Percentiles rank a stretch among this genome's conserved stretches.
These are phyloP conservation scores for Tachysurus fulvidraco DNA, from an alignment of 2,113 vertebrate species.

Conservation along the genomic window DNA sequence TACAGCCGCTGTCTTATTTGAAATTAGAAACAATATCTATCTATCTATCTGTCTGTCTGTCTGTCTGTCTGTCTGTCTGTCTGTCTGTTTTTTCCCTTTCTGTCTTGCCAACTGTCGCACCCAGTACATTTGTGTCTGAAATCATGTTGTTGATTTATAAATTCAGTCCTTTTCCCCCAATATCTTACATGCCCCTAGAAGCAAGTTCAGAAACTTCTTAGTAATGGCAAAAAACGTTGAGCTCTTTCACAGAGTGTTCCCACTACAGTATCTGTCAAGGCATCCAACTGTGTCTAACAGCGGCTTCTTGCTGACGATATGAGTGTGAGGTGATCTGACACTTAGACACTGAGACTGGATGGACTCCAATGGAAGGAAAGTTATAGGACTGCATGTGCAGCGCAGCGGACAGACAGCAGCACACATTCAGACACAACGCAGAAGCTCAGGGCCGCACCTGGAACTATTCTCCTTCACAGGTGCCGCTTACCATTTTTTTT, in stretches of 20 bases:
- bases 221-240: background rate
- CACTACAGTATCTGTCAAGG: conserved; percentile 8
- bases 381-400: background rate
- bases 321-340: conserved; percentile 31
- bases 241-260: conserved; percentile 9
- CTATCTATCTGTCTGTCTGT: too few species aligned
- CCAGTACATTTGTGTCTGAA: background rate
- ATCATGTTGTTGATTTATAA: background rate
- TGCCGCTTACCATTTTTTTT: background rate
- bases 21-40: too few species aligned
- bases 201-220: background rate
- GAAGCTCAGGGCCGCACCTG: conserved; percentile 1
- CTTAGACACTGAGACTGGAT: conserved; percentile 9
- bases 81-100: background rate
- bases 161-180: background rate
- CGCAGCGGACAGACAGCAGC: background rate
- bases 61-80: background rate
- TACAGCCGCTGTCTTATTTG: too few species aligned
- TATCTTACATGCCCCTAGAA: background rate
- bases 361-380: conserved; percentile 1
- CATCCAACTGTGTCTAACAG: conserved; percentile 10
- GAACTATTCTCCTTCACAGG: conserved; percentile 24
- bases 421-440: background rate
- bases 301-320: background rate
- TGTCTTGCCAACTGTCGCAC: background rate